Base-by-base conservation (phyloP, 2,888 invertebrate genomes). In the Rapana venosa region DNA sequence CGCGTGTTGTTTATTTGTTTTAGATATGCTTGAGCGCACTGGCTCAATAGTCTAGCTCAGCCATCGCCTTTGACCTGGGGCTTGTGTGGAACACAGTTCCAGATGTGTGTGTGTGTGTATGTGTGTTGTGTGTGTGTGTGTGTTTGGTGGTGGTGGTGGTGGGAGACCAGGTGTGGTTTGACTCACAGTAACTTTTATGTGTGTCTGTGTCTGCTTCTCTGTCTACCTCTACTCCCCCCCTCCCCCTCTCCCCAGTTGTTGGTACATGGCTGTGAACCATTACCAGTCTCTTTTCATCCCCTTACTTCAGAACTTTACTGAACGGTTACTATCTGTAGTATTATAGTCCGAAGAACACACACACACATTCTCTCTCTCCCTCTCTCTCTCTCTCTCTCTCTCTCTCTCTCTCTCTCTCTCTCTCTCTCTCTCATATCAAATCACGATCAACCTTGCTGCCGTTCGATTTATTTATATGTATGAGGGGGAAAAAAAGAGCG, bases 1-100 rank as follows among this genome's bases (percentile, higher is more conserved):
- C 36, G 36, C 70, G 81, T 87, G 77, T 56, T 66, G 87, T 77
- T 32, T 87, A 79, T 87, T 87, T 87, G 79, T 77, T 66, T 87
- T 87, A 26, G 87, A 58, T 61, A 88, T 22, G 79, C 88, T 32
- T 81, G 77, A 81, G 88, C 56, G 61, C 81, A 58, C 58, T 32
- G 81, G 32, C 30, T 58, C 61, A 32, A 61, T 81, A 79, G 88
- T 81, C 88, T 61, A 22, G 88, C 88, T 88, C 79, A 88, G 61
- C 32, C 88, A 81, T 58, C 47, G 47, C n/a, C 88, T 32, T 26
- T 88, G 88, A 81, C 81, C 88, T 79, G 79, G 13, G 17, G 81
- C n/a, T 26, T 66, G 66, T 87, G 32, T 15, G 47, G 22, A 47
- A 84, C 35, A 81, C 84, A n/a, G 56, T 84, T 84, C 47, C 84